These are phyloP conservation scores for Drosophila nasuta DNA, from an alignment of 1,140 invertebrate species.

Conservation along the genomic window DNA sequence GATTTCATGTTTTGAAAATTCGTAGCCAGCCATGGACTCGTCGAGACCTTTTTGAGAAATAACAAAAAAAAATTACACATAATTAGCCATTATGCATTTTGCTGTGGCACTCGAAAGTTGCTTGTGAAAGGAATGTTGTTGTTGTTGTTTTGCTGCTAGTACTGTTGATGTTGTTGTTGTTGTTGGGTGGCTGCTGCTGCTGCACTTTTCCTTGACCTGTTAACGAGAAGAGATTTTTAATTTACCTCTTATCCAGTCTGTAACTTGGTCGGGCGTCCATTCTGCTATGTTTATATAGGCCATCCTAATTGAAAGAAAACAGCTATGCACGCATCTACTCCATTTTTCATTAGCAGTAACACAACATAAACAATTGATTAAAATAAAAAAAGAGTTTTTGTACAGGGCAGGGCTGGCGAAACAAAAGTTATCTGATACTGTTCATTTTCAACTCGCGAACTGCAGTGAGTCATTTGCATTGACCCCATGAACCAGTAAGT, in stretches of 20 bases:
- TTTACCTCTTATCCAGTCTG: constrained; percentile 95
- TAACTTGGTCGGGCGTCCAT: constrained; percentile 97
- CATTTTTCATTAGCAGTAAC: constrained; percentile 46
- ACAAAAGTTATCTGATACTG: constrained; percentile 44
- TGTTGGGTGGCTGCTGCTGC: constrained; percentile 37
- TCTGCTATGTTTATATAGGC: constrained; percentile 95
- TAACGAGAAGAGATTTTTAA: constrained; percentile 31
- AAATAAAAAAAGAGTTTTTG: constrained; percentile 52
- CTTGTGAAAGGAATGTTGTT: constrained; percentile 46
- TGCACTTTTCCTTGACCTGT: constrained; percentile 80
- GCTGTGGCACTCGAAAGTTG: constrained; percentile 14
- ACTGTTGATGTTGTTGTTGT: constrained; percentile 25
- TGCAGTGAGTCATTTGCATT: constrained; percentile 5
- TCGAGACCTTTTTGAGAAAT: constrained; percentile 89
- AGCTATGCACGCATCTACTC: constrained; percentile 50
- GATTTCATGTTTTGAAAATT: constrained; percentile 92
- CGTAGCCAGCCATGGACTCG: constrained; percentile 91
- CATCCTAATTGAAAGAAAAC: constrained; percentile 85
- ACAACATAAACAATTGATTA: constrained; percentile 56
- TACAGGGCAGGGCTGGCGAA: constrained; percentile 45
- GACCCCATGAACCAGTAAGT: not conserved
- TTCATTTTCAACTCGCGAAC: constrained; percentile 17
- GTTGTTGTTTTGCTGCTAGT: constrained; percentile 4
- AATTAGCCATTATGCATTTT: not conserved
- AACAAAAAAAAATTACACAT: constrained; percentile 2